Base-by-base conservation (phyloP, 2,113 vertebrate genomes). In the Capreolus pygargus region DNA sequence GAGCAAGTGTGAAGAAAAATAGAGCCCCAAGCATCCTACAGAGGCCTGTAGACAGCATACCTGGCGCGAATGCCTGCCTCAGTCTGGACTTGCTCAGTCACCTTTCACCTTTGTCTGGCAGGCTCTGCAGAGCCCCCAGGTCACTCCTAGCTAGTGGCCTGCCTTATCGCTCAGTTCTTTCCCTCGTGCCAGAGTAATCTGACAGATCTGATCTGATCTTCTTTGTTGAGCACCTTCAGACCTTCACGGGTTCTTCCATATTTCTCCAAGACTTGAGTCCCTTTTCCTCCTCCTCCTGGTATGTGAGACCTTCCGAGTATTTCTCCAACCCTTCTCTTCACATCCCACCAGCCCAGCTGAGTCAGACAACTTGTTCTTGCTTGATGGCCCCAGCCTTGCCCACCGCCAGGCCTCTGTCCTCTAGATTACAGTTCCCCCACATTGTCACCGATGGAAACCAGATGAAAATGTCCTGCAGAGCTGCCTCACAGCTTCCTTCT, bases 11-110 rank as follows among this genome's bases (percentile, higher is more conserved):
- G 28, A 95, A 58, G 70, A 52, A 19, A 91, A 3, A 39, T 6
- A 30, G 45, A 52, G 50, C 14, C 2, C 28, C 4, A 4, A 39
- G 78, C 11, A 1, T 28, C 39, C 0, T 1, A 11, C 12, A 2
- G 14, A 15, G 19, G 57, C 89, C 45, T n/a, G 33, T 21, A 50
- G 85, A 78, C 50, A 6, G 39, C 15, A 30, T 16, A 14, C 25
- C 91, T 21, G 47, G 27, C 11, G 11, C 0, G 4, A 14, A 12
- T 28, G 13, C 67, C 50, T 13, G 8, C 36, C 81, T 82, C 64
- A 0, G 43, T n/a, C 36, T 61, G 25, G 64, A 33, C 50, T 64
- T 67, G 55, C 30, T n/a, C 50, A 43, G 79, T 61, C 64, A 43
- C 78, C 55, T 12, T 43, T 83, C 82, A 19, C 81, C 84, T 86